Evolutionary conservation across 2,113 vertebrate genomes (phyloP), one percentile per base, ranked within the genome.

Genomic region (Camelus bactrianus): DNA sequence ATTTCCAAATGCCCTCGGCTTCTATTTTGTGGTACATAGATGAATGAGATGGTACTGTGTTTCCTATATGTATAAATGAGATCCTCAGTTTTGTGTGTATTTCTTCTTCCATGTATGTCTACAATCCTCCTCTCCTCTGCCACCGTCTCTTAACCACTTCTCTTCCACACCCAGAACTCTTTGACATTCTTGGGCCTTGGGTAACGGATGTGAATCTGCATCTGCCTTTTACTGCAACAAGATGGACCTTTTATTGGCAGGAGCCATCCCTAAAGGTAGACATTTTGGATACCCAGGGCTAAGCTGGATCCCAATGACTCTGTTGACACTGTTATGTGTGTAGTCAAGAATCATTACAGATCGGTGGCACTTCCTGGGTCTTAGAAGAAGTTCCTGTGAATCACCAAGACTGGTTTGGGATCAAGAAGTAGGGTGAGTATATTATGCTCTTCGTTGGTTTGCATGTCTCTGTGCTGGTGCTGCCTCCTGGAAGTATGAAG

Each of bases 351-450:
- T 54, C 56, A 2, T 95, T 98, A 91, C 97, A 93, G 93, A 88
- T 86, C 10, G 95, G 88, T 73, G 86, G 77, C 97, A 96, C 80
- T 96, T 94, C 92, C 56, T 2, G 77, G 75, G 91, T 93, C 93
- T 98, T 97, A 92, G 85, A 97, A 94, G 97, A 93, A 97, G 90
- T 92, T 97, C 95, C 92, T 67, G 93, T 97, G 97, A 97, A 6
- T 52, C 89, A 92, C 85, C 83, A 87, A 89, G 87, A 48, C 69
- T 85, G 97, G 95, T 97, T 98, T 86, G 11, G 0, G 0, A 97
- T 88, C 94, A 32, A 95, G 91, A 94, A 95, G 94, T 91, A 95
- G 96, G 98, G 98, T 98, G 97, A 98, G 98, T 98, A 90, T 67
- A 38, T 85, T 96, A 96, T 81, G 22, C 67, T 94, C 89, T 97